Percentiles rank a stretch among this genome's conserved stretches.
phyloP scores from a whole-genome alignment of 53 echinoderm and acorn worm species.

The Astropecten irregularis region DNA sequence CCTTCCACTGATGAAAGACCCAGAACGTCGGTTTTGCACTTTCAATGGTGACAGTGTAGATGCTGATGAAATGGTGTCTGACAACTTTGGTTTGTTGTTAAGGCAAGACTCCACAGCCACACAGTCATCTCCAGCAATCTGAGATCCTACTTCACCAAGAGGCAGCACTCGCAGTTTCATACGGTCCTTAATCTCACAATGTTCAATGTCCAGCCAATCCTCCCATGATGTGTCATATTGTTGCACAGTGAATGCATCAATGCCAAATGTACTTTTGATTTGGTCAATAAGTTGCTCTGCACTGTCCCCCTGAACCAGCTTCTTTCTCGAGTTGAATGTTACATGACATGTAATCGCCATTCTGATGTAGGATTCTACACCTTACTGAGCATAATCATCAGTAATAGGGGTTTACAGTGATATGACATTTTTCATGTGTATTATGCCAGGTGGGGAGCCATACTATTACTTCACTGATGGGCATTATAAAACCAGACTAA shows the following conservation, averaged over 20 bases:
- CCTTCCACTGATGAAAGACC: no score
- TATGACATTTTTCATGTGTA: no score
- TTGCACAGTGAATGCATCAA: conserved; percentile 2
- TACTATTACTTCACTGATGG: no score
- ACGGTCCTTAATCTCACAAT: neutral
- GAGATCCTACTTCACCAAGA: neutral
- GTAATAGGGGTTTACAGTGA: no score
- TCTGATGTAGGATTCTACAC: neutral
- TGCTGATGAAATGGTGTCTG: no score
- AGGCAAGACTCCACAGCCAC: no score
- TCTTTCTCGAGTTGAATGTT: neutral
- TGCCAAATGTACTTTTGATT: neutral
- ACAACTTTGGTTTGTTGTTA: no score
- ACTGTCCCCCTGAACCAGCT: conserved; percentile 7
- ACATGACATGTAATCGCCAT: conserved; percentile 25
- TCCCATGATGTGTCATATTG: conserved; percentile 5
- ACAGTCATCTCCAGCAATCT: neutral
- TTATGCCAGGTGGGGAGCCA: no score
- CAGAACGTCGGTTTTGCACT: no score
- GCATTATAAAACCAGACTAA: no score
- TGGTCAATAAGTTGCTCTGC: neutral
- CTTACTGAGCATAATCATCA: no score
- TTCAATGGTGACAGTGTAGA: no score
- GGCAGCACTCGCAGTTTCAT: conserved; percentile 8
- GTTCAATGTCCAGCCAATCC: conserved; percentile 25